phyloP scores from a whole-genome alignment of 2,797 vertebrate genomes.

The Intellagama lesueurii region DNA sequence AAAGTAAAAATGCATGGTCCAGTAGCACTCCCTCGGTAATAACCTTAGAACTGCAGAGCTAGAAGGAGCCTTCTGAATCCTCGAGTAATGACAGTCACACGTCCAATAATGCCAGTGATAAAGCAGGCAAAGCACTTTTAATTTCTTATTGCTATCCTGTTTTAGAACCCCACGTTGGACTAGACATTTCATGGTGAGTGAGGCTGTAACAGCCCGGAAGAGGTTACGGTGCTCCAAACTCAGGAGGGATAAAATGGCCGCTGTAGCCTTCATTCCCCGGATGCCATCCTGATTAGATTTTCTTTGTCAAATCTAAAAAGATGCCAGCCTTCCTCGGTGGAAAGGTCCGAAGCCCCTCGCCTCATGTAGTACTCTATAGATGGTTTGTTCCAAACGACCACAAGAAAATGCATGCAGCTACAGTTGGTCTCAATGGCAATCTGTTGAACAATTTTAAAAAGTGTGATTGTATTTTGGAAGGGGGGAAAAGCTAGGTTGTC shows the following conservation, averaged over 20 bases:
- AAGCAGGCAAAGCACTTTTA: conserved; percentile 10
- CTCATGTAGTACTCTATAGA: conserved; percentile 80
- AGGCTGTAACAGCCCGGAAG: background rate
- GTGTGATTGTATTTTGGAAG: background rate
- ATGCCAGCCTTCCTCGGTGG: conserved; percentile 82
- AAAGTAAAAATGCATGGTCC: background rate
- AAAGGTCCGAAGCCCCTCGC: conserved; percentile 77
- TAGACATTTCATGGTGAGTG: background rate
- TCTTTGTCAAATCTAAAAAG: conserved; percentile 82
- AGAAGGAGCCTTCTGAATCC: no score
- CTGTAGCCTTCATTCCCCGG: conserved; percentile 60
- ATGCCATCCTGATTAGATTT: conserved; percentile 73
- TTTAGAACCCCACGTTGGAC: background rate
- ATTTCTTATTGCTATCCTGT: conserved; percentile 15
- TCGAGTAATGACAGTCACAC: background rate
- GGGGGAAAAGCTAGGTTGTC: no score
- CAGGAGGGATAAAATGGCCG: conserved; percentile 10
- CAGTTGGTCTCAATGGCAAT: conserved; percentile 82
- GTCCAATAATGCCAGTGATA: background rate
- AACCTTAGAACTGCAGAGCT: background rate
- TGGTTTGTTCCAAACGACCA: conserved; percentile 80
- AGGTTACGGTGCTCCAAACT: background rate
- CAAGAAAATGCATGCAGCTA: conserved; percentile 85
- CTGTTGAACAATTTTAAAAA: conserved; percentile 69
- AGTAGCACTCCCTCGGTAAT: background rate